A percentile compares a stretch with the other conserved stretches of the same genome.
phyloP scores from a whole-genome alignment of 2,113 vertebrate species.

The Rhynchomys soricoides region DNA sequence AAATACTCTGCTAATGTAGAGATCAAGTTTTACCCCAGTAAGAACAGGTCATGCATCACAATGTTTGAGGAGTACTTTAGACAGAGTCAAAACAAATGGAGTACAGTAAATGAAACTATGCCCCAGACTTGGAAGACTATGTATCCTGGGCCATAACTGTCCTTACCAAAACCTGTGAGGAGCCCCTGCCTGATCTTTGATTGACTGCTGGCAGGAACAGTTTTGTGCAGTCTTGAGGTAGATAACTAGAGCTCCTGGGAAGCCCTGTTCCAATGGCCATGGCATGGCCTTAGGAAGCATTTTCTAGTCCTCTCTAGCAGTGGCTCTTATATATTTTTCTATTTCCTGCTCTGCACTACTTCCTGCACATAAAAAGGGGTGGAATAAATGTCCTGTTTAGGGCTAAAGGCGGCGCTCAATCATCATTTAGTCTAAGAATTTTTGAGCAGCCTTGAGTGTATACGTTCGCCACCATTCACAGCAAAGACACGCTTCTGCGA shows the following conservation, averaged over 20 bases:
- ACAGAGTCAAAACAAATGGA: background rate
- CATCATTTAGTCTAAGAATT: background rate
- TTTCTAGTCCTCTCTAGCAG: background rate
- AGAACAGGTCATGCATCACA: background rate
- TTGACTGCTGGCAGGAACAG: background rate
- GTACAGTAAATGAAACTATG: background rate
- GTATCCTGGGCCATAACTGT: background rate
- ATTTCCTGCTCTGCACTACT: background rate
- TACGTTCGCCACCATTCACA: background rate
- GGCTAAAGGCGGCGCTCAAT: background rate
- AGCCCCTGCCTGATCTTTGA: background rate
- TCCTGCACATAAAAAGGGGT: background rate
- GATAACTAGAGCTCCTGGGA: background rate
- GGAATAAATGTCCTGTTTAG: background rate
- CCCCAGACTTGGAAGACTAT: too few relatives aligned
- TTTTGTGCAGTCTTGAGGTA: background rate
- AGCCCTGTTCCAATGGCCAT: background rate
- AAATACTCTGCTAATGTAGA: background rate
- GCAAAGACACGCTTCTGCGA: background rate
- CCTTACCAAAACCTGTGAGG: background rate
- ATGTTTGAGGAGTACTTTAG: background rate
- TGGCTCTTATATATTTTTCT: background rate
- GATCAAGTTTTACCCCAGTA: background rate
- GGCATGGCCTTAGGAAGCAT: background rate
- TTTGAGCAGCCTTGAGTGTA: background rate